A percentile compares a stretch with the other conserved stretches of the same genome.
phyloP scores from a whole-genome alignment of 2,113 vertebrate species.

The Alethe diademata region DNA sequence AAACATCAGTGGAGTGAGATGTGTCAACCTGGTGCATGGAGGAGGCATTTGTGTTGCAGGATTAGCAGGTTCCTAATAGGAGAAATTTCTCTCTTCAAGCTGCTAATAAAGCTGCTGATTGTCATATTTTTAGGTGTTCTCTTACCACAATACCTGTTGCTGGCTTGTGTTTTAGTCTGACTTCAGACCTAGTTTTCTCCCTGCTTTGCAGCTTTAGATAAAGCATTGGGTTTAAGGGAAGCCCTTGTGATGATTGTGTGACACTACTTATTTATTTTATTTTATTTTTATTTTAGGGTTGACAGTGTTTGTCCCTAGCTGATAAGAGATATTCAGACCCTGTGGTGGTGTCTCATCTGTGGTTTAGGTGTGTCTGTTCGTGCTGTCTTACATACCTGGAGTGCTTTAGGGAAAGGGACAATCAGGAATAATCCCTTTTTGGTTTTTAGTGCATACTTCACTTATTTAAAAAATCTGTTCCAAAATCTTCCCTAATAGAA shows the following conservation, averaged over 20 bases:
- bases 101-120: background rate
- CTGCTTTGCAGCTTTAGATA: background rate
- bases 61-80: background rate
- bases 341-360: background rate
- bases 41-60: background rate
- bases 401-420: background rate
- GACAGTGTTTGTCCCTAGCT: background rate
- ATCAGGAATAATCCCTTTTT: background rate
- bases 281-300: background rate
- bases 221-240: background rate
- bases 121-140: background rate
- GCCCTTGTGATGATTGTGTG: background rate
- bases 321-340: background rate
- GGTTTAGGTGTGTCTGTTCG: background rate
- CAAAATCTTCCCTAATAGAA: background rate
- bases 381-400: background rate
- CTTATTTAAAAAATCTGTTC: background rate
- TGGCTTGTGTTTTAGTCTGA: background rate
- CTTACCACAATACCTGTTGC: background rate
- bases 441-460: background rate
- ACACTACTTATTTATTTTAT: rapidly evolving
- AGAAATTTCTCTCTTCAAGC: background rate
- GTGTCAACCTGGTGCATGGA: background rate
- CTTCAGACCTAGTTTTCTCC: background rate
- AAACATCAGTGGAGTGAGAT: background rate